A percentile compares a stretch with the other conserved stretches of the same genome.
Conservation (phyloP, 2,888 invertebrate species). For the Drosophila colorata region DNA sequence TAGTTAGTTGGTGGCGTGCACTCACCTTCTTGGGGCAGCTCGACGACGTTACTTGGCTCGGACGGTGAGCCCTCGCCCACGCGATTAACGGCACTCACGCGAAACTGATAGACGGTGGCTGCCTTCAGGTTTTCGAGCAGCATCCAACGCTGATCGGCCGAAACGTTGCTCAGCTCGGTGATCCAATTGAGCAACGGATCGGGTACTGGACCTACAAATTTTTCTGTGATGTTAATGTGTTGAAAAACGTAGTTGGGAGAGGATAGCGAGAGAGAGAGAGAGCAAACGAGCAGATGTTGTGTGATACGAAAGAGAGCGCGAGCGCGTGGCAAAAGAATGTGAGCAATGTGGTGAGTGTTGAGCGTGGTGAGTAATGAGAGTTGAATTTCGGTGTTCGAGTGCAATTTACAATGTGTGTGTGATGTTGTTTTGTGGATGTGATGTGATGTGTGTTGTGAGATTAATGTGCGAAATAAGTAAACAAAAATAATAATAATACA, state of each 20-base stretch:
- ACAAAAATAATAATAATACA: constrained; percentile 57
- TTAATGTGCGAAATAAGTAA: constrained; percentile 59
- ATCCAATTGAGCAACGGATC: constrained; percentile 95
- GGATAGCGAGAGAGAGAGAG: constrained; percentile 1
- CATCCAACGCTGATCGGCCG: constrained; percentile 91
- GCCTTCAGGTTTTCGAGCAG: constrained; percentile 95
- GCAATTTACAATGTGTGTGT: constrained; percentile 12
- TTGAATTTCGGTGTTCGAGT: constrained; percentile 9
- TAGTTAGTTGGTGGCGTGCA: constrained; percentile 20
- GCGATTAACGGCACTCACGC: constrained; percentile 98
- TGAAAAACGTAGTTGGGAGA: constrained; percentile 45
- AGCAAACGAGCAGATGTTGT: constrained; percentile 7
- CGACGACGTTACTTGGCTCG: constrained; percentile 94
- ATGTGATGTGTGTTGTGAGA: constrained; percentile 28
- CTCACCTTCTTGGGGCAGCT: constrained; percentile 98
- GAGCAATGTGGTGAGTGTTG: constrained; percentile 4
- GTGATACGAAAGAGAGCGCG: background rate
- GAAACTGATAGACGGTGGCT: constrained; percentile 97
- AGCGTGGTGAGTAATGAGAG: background rate
- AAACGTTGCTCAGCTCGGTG: constrained; percentile 94
- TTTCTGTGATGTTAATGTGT: constrained; percentile 84
- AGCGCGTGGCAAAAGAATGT: background rate
- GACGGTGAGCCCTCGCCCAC: constrained; percentile 98
- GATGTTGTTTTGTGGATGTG: constrained; percentile 5
- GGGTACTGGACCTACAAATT: constrained; percentile 92